phyloP scores from a whole-genome alignment of 2,797 vertebrate species.

The Aplochiton taeniatus region DNA sequence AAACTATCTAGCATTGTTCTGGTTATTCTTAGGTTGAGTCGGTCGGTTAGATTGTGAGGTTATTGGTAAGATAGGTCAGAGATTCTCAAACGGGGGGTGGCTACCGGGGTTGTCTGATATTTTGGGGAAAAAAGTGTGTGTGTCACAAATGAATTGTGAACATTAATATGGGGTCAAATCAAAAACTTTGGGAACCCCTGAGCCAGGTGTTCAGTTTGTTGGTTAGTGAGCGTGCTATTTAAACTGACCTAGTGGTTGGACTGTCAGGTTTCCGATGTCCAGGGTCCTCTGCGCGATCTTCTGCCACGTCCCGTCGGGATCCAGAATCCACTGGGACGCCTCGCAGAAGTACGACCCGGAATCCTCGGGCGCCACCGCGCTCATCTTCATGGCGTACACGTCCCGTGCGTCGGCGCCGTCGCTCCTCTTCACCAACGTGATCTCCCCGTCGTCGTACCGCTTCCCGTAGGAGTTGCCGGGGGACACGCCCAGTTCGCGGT shows the following conservation, averaged over 20 bases:
- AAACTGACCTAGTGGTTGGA: conserved; percentile 82
- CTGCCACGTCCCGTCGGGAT: conserved; percentile 82
- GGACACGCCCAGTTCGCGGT: conserved; percentile 72
- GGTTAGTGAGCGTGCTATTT: too few relatives aligned
- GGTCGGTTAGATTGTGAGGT: too few relatives aligned
- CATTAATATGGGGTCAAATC: too few relatives aligned
- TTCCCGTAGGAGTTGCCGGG: conserved; percentile 68
- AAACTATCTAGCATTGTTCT: too few relatives aligned
- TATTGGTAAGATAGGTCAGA: too few relatives aligned
- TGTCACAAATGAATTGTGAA: too few relatives aligned
- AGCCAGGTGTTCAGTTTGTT: neutral
- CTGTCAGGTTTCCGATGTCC: conserved; percentile 81
- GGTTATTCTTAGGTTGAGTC: too few relatives aligned
- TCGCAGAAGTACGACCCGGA: conserved; percentile 84
- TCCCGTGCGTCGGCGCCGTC: conserved; percentile 59
- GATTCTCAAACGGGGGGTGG: too few relatives aligned
- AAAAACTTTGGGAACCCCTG: too few relatives aligned
- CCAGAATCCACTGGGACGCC: conserved; percentile 84
- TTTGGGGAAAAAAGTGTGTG: too few relatives aligned
- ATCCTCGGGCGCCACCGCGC: conserved; percentile 72
- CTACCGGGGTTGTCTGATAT: too few relatives aligned
- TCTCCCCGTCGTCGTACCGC: conserved; percentile 75
- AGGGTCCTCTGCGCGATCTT: conserved; percentile 83
- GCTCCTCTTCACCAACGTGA: conserved; percentile 80
- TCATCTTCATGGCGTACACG: conserved; percentile 80